phyloP scores from a whole-genome alignment of 2,113 vertebrate genomes.

The Charina bottae region DNA sequence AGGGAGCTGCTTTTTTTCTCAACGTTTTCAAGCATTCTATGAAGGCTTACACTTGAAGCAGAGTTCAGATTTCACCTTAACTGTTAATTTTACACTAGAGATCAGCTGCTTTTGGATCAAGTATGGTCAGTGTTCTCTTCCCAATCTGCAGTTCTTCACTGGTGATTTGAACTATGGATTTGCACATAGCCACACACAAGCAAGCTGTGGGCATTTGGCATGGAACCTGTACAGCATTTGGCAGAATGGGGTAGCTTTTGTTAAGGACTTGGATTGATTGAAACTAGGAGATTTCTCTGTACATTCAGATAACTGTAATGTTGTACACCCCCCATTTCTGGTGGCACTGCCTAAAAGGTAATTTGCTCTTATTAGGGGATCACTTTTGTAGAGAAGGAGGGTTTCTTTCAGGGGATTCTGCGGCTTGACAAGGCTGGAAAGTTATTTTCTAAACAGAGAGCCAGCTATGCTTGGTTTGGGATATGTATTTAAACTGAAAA shows the following conservation, averaged over 20 bases:
- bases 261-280: not conserved
- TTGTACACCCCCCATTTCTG: not conserved
- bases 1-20: conserved; percentile 6
- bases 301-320: not conserved
- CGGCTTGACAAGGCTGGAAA: not conserved
- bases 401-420: not conserved
- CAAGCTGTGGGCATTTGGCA: not conserved
- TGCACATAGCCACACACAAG: not conserved
- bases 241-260: not conserved
- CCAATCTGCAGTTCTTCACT: not conserved
- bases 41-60: not conserved
- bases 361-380: not conserved
- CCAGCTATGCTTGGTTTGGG: not conserved
- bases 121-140: not conserved
- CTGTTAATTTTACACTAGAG: not conserved
- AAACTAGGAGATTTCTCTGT: conserved; percentile 4
- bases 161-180: not conserved
- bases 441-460: conserved; percentile 7
- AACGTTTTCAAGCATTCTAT: not conserved
- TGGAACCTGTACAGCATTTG: not conserved
- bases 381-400: rapidly evolving
- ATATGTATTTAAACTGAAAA: not conserved
- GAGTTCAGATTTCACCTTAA: not conserved
- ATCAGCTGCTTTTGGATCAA: not conserved
- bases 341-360: not conserved